Percentiles rank a stretch among this genome's conserved stretches.
These are phyloP conservation scores for Odontocolon sp. DNA, from an alignment of 2,888 invertebrate genomes.

Conservation along the genomic window DNA sequence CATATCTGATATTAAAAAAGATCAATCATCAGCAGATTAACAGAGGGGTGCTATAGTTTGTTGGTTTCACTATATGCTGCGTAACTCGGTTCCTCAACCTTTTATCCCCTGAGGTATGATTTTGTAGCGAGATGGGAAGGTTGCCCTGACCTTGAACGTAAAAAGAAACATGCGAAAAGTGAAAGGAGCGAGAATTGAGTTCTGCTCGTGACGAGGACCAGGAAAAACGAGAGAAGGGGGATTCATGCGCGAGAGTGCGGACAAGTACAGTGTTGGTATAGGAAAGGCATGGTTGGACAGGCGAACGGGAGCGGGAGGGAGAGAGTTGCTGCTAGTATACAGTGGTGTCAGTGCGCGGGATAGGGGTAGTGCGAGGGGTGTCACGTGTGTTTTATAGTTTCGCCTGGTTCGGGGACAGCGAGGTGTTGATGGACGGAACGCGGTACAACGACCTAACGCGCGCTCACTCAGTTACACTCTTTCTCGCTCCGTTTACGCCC, in stretches of 20 bases:
- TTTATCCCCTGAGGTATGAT: not conserved
- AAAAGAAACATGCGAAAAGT: constrained; percentile 7
- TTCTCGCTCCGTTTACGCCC: constrained; percentile 53
- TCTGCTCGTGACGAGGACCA: constrained; percentile 13
- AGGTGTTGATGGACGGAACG: constrained; percentile 79
- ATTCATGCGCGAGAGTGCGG: constrained; percentile 25
- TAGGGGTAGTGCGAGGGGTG: constrained; percentile 70
- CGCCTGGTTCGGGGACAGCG: constrained; percentile 72
- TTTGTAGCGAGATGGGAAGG: not conserved
- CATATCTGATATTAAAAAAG: too few species aligned
- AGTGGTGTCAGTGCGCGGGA: constrained; percentile 66
- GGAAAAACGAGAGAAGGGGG: constrained; percentile 9
- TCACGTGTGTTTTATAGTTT: constrained; percentile 80
- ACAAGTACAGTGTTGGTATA: constrained; percentile 10
- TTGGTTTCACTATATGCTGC: too few species aligned
- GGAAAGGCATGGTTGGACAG: too few species aligned
- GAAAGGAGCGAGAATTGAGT: constrained; percentile 25
- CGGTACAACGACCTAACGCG: constrained; percentile 76
- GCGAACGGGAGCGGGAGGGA: not conserved
- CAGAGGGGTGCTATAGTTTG: too few species aligned
- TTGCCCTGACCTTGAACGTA: constrained; percentile 26
- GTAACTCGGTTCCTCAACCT: not conserved
- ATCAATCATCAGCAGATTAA: too few species aligned
- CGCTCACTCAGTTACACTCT: constrained; percentile 63
- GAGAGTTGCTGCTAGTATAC: constrained; percentile 55